phyloP scores from a whole-genome alignment of 1,140 invertebrate species.

The Dysdera silvatica region DNA sequence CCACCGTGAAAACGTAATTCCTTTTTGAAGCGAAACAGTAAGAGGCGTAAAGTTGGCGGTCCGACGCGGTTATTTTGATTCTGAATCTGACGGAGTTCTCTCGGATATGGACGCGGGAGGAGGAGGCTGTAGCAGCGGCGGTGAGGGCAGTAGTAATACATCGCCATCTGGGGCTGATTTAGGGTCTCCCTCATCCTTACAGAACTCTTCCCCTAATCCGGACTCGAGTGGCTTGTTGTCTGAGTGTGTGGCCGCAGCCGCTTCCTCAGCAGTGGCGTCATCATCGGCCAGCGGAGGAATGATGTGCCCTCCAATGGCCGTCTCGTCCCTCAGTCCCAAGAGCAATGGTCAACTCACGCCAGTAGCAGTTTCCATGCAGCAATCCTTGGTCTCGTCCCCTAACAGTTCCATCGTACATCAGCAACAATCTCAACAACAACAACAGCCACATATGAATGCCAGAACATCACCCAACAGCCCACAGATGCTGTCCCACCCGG shows the following conservation, averaged over 20 bases:
- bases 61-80: constrained; percentile 16
- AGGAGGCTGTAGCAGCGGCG: background rate
- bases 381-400: constrained; percentile 4
- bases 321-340: constrained; percentile 2
- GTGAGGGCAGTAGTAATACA: constrained; percentile 28
- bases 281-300: constrained; percentile 6
- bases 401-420: background rate
- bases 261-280: background rate
- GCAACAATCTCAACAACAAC: background rate
- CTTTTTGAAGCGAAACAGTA: too few species aligned
- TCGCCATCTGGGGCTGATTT: constrained; percentile 23
- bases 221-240: constrained; percentile 25
- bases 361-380: constrained; percentile 13
- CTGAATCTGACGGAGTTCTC: constrained; percentile 15
- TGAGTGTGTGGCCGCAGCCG: constrained; percentile 11
- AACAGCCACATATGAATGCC: too few species aligned
- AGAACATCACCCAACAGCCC: constrained; percentile 15
- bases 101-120: background rate
- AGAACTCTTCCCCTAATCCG: constrained; percentile 24
- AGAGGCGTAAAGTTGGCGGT: constrained; percentile 22
- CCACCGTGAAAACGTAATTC: too few species aligned
- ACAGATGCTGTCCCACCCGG: constrained; percentile 19
- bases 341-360: background rate
- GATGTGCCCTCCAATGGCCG: too few species aligned
- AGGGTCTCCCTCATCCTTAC: constrained; percentile 10